Conservation (phyloP, 2,113 vertebrate genomes). For the Bostrychus sinensis region DNA sequence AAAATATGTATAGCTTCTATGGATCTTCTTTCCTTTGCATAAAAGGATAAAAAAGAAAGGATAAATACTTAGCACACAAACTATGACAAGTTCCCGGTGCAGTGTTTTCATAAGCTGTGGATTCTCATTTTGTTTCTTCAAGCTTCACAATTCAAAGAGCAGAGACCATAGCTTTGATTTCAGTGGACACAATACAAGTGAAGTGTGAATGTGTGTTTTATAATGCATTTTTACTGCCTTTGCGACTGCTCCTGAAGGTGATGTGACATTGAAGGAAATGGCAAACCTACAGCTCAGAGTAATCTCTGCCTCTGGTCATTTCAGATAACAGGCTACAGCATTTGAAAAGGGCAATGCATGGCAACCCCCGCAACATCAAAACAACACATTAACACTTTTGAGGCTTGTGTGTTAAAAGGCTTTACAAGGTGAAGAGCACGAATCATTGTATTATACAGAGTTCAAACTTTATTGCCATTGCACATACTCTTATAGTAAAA, state of each 20-base stretch:
- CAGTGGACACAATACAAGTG: background rate
- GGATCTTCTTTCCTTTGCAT: conserved; percentile 9
- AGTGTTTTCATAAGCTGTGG: conserved; percentile 46
- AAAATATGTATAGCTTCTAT: background rate
- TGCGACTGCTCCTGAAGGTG: conserved; percentile 12
- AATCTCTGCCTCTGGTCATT: conserved; percentile 12
- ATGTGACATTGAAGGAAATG: conserved; percentile 15
- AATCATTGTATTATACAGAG: background rate
- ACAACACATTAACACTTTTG: conserved; percentile 12
- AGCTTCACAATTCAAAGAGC: conserved; percentile 19
- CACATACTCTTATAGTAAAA: background rate
- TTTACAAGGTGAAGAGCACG: background rate
- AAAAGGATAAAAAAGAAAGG: background rate
- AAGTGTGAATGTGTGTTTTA: background rate
- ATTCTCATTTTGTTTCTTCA: conserved; percentile 20
- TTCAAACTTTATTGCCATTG: background rate
- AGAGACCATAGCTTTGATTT: conserved; percentile 21
- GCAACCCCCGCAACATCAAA: background rate
- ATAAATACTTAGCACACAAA: conserved; percentile 15
- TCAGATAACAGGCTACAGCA: conserved; percentile 1
- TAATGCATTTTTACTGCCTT: conserved; percentile 6
- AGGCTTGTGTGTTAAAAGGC: conserved; percentile 12
- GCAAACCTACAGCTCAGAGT: background rate
- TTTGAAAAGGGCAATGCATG: conserved; percentile 26
- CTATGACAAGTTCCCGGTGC: conserved; percentile 22